Percentiles rank a stretch among this genome's conserved stretches.
Conservation (phyloP, 1,140 invertebrate species). For the Pomacea maculata region DNA sequence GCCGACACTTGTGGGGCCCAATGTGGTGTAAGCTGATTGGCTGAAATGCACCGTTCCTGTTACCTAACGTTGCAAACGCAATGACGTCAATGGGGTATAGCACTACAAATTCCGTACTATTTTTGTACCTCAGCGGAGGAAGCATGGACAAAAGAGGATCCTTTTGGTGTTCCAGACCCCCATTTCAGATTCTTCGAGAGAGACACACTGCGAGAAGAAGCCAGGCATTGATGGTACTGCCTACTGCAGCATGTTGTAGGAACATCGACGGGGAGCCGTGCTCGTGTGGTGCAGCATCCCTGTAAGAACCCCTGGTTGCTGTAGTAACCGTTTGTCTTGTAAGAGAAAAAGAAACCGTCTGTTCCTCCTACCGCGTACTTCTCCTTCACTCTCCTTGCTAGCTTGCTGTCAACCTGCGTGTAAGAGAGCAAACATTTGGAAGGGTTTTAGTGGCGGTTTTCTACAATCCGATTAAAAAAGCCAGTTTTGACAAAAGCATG, state of each 20-base stretch:
- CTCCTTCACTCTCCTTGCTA: not conserved
- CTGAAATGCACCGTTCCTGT: constrained; percentile 30
- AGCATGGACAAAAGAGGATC: constrained; percentile 34
- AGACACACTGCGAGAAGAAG: too few relatives aligned
- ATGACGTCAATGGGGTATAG: constrained; percentile 33
- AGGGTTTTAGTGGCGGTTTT: not conserved
- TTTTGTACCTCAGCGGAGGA: constrained; percentile 20
- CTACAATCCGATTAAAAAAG: not conserved
- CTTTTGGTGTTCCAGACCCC: constrained; percentile 7
- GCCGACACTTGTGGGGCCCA: constrained; percentile 34
- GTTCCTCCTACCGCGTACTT: not conserved
- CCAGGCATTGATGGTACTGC: too few relatives aligned
- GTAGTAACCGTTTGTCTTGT: not conserved
- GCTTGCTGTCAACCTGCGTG: too few relatives aligned
- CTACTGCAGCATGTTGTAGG: too few relatives aligned
- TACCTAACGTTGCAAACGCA: constrained; percentile 31
- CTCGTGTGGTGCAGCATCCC: not conserved
- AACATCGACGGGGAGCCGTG: too few relatives aligned
- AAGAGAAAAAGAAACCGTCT: not conserved
- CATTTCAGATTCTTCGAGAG: too few relatives aligned
- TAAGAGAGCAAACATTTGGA: too few relatives aligned
- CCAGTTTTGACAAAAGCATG: too few relatives aligned
- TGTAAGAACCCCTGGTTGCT: constrained; percentile 1
- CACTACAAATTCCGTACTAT: constrained; percentile 34
- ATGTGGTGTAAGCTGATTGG: constrained; percentile 52